Base-by-base conservation (phyloP, 2,888 invertebrate species). In the Scaptomyza cyrtandrae region DNA sequence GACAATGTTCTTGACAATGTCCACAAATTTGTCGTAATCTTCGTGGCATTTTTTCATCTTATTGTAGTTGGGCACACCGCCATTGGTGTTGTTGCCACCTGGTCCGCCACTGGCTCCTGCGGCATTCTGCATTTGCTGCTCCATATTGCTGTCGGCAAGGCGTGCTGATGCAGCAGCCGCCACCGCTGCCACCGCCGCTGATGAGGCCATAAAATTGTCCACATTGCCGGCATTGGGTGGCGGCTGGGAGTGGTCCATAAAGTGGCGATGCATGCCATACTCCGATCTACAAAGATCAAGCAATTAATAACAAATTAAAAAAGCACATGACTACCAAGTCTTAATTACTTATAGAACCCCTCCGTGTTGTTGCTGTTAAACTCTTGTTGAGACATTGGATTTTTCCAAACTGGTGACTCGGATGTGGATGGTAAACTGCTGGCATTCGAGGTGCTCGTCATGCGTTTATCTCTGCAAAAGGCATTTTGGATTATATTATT, bases 371-470 rank as follows among this genome's bases (percentile, higher is more conserved):
- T 91, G 69, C 90, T 91, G 61, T 90, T 90, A 67, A 91, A 91
- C 83, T 91, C 91, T 90, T 91, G 91, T 75, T 91, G 91, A 89
- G 91, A 91, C 91, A 91, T 91, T 91, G 90, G 90, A 90, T 90
- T 91, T 86, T 91, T 91, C 91, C 91, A 91, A 76, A 91, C 91
- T 85, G 91, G 91, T 65, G 91, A 91, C 78, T 91, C 91, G 50
- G 91, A 88, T 75, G 91, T 90, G 66, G 91, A 90, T 61, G 91
- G 91, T 90, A 91, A 88, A 61, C 86, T 91, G 78, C 90, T 88
- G 57, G 91, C 90, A 86, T 90, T 91, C 77, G 91, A 90, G 64
- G 90, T 87, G 56, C 91, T 90, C 72, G 90, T 91, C 91, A 91
- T 91, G 84, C 91, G 91, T 89, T 91, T 91, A 76, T 91, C 91